phyloP scores from a whole-genome alignment of 1,140 invertebrate genomes.

The Ditylenchus dipsaci region DNA sequence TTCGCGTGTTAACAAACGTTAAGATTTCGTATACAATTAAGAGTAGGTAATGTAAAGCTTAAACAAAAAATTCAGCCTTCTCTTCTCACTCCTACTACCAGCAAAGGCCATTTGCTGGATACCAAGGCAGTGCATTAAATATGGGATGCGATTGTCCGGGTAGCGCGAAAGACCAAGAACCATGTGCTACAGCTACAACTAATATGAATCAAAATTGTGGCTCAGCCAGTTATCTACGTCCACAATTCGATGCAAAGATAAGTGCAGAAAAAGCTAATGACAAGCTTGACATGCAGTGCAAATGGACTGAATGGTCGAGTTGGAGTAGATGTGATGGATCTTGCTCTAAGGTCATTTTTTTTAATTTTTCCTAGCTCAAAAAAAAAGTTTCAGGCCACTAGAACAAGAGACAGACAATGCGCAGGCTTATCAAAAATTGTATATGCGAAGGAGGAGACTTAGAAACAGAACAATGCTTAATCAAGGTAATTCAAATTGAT shows the following conservation, averaged over 20 bases:
- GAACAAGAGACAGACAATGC: neutral
- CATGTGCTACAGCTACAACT: slow-evolving; percentile 4
- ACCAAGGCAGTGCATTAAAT: too few relatives aligned
- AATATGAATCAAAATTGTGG: too few relatives aligned
- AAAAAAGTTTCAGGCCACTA: neutral
- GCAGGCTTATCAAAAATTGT: neutral
- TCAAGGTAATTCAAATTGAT: neutral
- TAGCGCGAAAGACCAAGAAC: slow-evolving; percentile 16
- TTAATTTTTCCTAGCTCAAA: too few relatives aligned
- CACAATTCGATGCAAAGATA: neutral
- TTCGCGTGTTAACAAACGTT: too few relatives aligned
- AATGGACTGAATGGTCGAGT: neutral
- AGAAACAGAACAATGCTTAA: slow-evolving; percentile 14
- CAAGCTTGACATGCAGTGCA: neutral
- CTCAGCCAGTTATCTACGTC: neutral
- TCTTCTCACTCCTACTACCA: too few relatives aligned
- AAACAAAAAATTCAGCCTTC: too few relatives aligned
- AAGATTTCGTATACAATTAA: too few relatives aligned
- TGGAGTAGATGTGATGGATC: neutral
- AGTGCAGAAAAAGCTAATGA: too few relatives aligned
- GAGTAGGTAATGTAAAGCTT: too few relatives aligned
- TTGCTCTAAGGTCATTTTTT: neutral
- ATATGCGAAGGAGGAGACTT: slow-evolving; percentile 26
- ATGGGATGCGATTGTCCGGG: slow-evolving; percentile 13
- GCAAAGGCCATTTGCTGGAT: too few relatives aligned